Evolutionary conservation across 1,140 invertebrate genomes (phyloP).

Genomic region (Aphis gossypii): DNA sequence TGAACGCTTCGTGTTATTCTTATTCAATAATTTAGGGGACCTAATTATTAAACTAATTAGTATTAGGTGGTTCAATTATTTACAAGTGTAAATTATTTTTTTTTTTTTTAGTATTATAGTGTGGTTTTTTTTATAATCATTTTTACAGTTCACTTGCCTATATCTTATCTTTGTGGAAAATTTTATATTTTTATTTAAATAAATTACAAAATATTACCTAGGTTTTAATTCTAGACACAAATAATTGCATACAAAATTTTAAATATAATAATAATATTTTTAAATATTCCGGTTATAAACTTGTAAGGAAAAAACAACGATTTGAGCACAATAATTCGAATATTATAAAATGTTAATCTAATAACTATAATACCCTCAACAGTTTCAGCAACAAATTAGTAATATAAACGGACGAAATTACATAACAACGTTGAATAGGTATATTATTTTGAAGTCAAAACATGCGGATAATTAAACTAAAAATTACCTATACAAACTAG

Average conservation of each 20-base stretch:
- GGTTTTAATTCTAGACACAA: background rate
- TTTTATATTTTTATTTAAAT: background rate
- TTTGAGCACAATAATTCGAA: too few species aligned
- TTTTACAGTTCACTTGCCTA: too few species aligned
- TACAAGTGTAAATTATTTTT: background rate
- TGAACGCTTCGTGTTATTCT: too few species aligned
- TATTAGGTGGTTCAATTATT: background rate
- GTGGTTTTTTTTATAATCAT: too few species aligned
- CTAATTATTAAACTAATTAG: background rate
- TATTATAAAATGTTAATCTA: too few species aligned
- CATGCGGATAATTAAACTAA: background rate
- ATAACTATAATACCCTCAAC: too few species aligned
- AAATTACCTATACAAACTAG: background rate
- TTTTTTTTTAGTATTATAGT: background rate
- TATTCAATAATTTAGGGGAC: too few species aligned
- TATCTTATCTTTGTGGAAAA: too few species aligned
- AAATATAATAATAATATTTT: background rate
- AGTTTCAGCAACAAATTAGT: background rate
- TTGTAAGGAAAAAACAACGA: too few species aligned
- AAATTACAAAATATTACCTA: background rate
- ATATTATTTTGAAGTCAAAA: background rate
- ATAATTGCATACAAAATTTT: background rate
- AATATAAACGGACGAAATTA: background rate
- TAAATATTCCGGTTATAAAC: too few species aligned
- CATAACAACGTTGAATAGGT: background rate